Evolutionary conservation across 2,113 vertebrate genomes (phyloP).

Genomic region (Muscicapa adusta): DNA sequence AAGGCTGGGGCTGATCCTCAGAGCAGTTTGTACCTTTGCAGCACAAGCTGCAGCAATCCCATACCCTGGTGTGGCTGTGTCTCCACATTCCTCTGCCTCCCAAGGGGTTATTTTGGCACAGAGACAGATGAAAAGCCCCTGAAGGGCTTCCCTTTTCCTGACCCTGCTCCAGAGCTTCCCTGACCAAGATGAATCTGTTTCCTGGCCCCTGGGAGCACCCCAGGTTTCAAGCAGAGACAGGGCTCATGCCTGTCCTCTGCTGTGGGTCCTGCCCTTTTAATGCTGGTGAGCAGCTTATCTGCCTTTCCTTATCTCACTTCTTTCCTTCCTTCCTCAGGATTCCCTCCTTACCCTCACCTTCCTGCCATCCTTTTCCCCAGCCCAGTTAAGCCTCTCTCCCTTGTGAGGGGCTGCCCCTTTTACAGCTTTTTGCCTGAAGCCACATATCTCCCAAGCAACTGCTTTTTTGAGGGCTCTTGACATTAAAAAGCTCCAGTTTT

Average conservation of each 20-base stretch:
- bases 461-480: constrained; percentile 5
- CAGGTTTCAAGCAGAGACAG: background rate
- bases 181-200: background rate
- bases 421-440: background rate
- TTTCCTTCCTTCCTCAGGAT: background rate
- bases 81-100: background rate
- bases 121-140: background rate
- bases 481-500: background rate
- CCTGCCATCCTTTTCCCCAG: background rate
- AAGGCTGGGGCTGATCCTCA: background rate
- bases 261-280: background rate
- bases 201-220: background rate
- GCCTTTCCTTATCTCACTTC: background rate
- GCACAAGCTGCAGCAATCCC: fast-evolving
- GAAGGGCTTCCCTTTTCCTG: background rate
- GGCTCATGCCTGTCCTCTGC: background rate
- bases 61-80: background rate
- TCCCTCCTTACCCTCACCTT: background rate
- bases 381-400: background rate
- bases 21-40: background rate
- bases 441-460: background rate
- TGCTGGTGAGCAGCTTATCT: background rate
- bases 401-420: background rate
- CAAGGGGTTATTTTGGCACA: background rate
- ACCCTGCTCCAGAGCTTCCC: background rate